Conservation (phyloP, 2,888 invertebrate species). For the Odontomyia ornata region DNA sequence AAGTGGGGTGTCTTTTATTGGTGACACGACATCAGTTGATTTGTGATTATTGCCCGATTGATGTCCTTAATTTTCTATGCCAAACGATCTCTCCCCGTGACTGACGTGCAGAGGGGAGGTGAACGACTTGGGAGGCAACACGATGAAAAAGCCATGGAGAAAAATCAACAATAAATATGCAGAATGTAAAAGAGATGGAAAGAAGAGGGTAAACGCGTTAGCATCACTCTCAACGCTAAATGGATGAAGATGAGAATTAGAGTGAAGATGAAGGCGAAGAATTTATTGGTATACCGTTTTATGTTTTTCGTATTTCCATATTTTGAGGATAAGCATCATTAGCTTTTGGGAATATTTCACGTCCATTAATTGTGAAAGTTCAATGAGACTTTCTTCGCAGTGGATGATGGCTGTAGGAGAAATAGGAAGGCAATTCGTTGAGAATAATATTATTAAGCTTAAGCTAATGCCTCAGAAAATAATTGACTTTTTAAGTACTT, state of each 20-base stretch:
- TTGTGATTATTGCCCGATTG: slow-evolving; percentile 52
- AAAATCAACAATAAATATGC: background rate
- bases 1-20: slow-evolving; percentile 51
- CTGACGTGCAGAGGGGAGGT: background rate
- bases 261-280: slow-evolving; percentile 31
- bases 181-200: background rate
- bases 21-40: slow-evolving; percentile 50
- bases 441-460: background rate
- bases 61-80: slow-evolving; percentile 50
- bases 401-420: background rate
- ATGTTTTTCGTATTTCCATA: slow-evolving; percentile 40
- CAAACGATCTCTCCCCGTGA: slow-evolving; percentile 17
- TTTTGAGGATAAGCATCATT: slow-evolving; percentile 42
- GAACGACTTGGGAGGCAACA: background rate
- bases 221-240: background rate
- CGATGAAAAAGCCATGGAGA: background rate
- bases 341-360: slow-evolving; percentile 17
- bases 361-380: slow-evolving; percentile 40
- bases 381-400: slow-evolving; percentile 21
- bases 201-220: background rate
- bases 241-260: background rate
- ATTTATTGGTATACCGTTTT: slow-evolving; percentile 36
- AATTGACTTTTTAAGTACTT: too few species aligned
- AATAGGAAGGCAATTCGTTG: background rate
- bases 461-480: too few species aligned